Conservation (phyloP, 30 jellyfish, hydroid and myxozoan species). For the Aurelia sp. region DNA sequence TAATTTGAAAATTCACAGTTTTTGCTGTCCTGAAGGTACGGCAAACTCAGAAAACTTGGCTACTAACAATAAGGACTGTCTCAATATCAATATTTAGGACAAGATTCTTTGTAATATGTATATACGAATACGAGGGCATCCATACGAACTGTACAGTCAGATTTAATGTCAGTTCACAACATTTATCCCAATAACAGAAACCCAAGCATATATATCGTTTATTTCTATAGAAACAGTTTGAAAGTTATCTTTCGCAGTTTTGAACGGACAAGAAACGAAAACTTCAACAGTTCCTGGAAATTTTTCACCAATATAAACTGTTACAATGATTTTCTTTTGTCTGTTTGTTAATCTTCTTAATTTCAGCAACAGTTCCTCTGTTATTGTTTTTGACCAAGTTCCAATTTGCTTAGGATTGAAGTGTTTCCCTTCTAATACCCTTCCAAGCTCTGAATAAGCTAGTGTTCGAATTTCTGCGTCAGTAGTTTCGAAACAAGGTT, state of each 20-base stretch:
- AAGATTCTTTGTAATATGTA: no score
- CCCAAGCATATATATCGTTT: constrained; percentile 78
- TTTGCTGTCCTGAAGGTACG: no score
- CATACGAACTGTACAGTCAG: no score
- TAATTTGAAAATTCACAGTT: no score
- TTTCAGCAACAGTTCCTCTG: constrained; percentile 50
- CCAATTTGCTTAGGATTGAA: constrained; percentile 54
- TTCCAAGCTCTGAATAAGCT: constrained; percentile 43
- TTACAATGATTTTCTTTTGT: constrained; percentile 55
- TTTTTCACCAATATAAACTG: constrained; percentile 70
- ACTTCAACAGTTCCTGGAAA: constrained; percentile 73
- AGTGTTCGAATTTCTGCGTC: constrained; percentile 37
- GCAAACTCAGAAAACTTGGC: no score
- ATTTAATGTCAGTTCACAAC: background rate
- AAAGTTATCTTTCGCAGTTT: constrained; percentile 38
- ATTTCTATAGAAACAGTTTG: constrained; percentile 59
- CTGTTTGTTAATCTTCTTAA: constrained; percentile 42
- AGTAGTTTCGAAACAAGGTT: constrained; percentile 9
- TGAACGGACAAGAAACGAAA: constrained; percentile 50
- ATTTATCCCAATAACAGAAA: constrained; percentile 30
- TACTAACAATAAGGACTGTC: no score
- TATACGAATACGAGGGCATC: no score
- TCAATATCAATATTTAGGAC: no score
- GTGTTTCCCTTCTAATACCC: constrained; percentile 56
- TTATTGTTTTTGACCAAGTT: constrained; percentile 57